Evolutionary conservation across 2,888 invertebrate species (phyloP).

Genomic region (Petrolisthes cinctipes): DNA sequence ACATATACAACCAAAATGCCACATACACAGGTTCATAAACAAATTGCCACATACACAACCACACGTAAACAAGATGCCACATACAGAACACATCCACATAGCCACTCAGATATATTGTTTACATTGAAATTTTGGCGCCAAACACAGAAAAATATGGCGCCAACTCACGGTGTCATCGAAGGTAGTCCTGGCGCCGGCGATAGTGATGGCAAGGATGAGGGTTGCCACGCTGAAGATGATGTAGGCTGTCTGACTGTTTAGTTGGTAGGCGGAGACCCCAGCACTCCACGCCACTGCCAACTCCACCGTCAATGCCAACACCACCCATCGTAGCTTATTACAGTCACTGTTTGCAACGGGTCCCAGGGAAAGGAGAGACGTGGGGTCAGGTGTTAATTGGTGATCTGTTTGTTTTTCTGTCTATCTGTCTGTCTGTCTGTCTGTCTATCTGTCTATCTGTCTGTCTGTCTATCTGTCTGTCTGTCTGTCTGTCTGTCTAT

Average conservation of each 20-base stretch:
- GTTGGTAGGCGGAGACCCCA: slow-evolving; percentile 44
- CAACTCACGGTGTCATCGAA: slow-evolving; percentile 61
- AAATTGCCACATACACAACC: neutral
- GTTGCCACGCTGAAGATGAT: slow-evolving; percentile 48
- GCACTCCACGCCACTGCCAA: slow-evolving; percentile 46
- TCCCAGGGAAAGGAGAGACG: neutral
- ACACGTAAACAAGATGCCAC: neutral
- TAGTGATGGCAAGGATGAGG: slow-evolving; percentile 57
- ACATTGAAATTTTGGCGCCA: neutral
- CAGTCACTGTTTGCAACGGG: slow-evolving; percentile 41
- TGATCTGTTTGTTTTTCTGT: too few relatives aligned
- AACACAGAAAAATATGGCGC: neutral
- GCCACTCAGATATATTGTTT: neutral
- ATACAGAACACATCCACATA: neutral
- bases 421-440: too few relatives aligned
- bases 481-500: too few relatives aligned
- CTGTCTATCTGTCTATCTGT: too few relatives aligned
- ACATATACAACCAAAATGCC: too few relatives aligned
- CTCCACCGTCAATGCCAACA: slow-evolving; percentile 50
- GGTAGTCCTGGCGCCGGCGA: slow-evolving; percentile 49
- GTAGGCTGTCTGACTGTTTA: neutral
- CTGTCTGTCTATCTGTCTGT: too few relatives aligned
- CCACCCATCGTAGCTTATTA: slow-evolving; percentile 63
- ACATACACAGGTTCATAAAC: too few relatives aligned
- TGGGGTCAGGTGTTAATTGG: neutral